phyloP scores from a whole-genome alignment of 2,797 vertebrate species.

The Melanotaenia boesemani region DNA sequence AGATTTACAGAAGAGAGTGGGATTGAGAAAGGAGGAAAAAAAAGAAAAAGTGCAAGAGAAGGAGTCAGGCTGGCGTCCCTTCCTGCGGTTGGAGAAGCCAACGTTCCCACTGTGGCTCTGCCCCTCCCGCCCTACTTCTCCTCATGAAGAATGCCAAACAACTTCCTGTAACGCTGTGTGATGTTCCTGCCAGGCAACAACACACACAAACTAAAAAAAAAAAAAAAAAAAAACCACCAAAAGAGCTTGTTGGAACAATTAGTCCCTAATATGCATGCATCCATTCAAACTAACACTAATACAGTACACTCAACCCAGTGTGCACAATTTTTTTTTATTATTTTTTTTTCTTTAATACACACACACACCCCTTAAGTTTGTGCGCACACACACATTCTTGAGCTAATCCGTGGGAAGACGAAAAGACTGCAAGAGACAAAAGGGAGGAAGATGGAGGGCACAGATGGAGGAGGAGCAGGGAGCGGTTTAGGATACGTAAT shows the following conservation, averaged over 20 bases:
- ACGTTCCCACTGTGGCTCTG: conserved; percentile 61
- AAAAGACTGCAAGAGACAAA: conserved; percentile 20
- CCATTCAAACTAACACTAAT: conserved; percentile 17
- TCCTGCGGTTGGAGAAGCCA: conserved; percentile 60
- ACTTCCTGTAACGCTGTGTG: conserved; percentile 70
- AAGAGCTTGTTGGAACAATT: conserved; percentile 47
- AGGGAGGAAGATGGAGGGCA: conserved; percentile 7
- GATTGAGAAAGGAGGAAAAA: conserved; percentile 25
- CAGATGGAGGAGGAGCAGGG: conserved; percentile 33
- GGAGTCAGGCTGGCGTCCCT: conserved; percentile 63
- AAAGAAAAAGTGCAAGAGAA: conserved; percentile 42
- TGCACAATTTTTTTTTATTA: conserved; percentile 16
- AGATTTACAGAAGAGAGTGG: conserved; percentile 39
- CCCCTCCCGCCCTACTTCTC: conserved; percentile 50
- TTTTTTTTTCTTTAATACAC: neutral
- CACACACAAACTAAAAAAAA: conserved; percentile 1
- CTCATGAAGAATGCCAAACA: conserved; percentile 65
- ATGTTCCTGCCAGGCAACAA: conserved; percentile 59
- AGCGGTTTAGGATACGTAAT: conserved; percentile 30
- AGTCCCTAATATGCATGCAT: conserved; percentile 25
- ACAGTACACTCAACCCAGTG: conserved; percentile 32
- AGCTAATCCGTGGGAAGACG: conserved; percentile 33
- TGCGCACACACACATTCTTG: neutral
- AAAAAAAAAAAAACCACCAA: neutral
- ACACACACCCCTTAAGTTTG: conserved; percentile 35